These are phyloP conservation scores for Cotesia vestalis DNA, from an alignment of 1,140 invertebrate genomes.

Conservation along the genomic window DNA sequence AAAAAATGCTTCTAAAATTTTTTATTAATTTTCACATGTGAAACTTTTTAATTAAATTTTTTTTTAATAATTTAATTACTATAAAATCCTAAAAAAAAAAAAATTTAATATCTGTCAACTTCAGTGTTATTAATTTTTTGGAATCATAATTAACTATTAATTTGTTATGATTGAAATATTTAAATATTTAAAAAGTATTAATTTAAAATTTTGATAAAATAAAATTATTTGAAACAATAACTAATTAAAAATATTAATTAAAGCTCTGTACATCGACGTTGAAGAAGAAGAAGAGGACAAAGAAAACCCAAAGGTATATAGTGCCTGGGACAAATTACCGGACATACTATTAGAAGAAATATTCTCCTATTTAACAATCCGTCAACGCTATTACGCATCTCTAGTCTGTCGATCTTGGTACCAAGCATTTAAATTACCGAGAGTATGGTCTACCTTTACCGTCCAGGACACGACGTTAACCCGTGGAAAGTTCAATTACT, in stretches of 20 bases:
- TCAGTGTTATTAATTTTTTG: no score
- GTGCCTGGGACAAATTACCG: slow-evolving; percentile 76
- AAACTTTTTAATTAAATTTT: no score
- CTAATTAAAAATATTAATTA: slow-evolving; percentile 40
- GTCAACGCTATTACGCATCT: slow-evolving; percentile 79
- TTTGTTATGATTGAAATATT: slow-evolving; percentile 17
- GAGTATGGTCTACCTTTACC: slow-evolving; percentile 78
- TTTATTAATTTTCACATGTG: no score
- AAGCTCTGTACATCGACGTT: slow-evolving; percentile 71
- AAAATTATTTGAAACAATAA: slow-evolving; percentile 30
- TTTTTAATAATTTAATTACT: no score
- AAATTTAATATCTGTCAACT: no score
- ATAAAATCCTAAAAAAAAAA: no score
- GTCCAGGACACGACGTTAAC: slow-evolving; percentile 79
- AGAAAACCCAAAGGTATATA: slow-evolving; percentile 60
- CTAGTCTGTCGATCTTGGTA: slow-evolving; percentile 77
- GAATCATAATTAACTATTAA: no score
- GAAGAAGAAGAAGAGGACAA: slow-evolving; percentile 65
- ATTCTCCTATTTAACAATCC: slow-evolving; percentile 75
- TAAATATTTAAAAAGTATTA: slow-evolving; percentile 30
- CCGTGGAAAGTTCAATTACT: slow-evolving; percentile 80
- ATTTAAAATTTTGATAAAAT: slow-evolving; percentile 8
- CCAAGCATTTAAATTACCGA: slow-evolving; percentile 76
- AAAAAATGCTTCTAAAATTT: no score
- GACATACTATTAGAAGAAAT: slow-evolving; percentile 82